Evolutionary conservation across 2,797 vertebrate species (phyloP).

Genomic region (Sylvilagus floridanus): DNA sequence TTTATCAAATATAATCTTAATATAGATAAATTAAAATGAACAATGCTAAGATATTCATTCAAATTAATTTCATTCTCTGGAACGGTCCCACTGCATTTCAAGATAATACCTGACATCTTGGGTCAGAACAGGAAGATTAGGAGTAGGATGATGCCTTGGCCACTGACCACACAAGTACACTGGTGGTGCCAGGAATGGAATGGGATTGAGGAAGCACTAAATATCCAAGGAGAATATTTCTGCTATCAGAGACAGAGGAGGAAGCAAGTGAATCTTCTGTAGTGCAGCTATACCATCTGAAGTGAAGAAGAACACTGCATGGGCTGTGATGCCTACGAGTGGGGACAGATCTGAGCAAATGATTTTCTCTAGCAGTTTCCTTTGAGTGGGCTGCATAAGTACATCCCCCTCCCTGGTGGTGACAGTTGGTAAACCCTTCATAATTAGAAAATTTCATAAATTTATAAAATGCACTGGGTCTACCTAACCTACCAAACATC

Average conservation of each 20-base stretch:
- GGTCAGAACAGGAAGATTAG: not conserved
- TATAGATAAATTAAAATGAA: not conserved
- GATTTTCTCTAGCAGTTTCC: accelerated
- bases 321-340: not conserved
- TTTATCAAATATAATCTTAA: not conserved
- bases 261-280: no score
- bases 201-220: not conserved
- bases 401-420: not conserved
- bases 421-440: not conserved
- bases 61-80: slow-evolving; percentile 17
- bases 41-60: not conserved
- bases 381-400: not conserved
- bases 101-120: not conserved
- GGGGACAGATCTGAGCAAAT: no score
- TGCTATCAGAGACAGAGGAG: not conserved
- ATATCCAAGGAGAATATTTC: not conserved
- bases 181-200: accelerated
- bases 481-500: not conserved
- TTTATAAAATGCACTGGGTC: not conserved
- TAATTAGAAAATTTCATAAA: not conserved
- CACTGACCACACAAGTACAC: accelerated
- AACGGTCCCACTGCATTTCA: not conserved
- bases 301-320: accelerated
- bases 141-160: not conserved
- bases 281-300: accelerated